Evolutionary conservation across 2,113 vertebrate species (phyloP), one percentile per base, ranked within the genome.

Genomic region (Scartelaos histophorus): DNA sequence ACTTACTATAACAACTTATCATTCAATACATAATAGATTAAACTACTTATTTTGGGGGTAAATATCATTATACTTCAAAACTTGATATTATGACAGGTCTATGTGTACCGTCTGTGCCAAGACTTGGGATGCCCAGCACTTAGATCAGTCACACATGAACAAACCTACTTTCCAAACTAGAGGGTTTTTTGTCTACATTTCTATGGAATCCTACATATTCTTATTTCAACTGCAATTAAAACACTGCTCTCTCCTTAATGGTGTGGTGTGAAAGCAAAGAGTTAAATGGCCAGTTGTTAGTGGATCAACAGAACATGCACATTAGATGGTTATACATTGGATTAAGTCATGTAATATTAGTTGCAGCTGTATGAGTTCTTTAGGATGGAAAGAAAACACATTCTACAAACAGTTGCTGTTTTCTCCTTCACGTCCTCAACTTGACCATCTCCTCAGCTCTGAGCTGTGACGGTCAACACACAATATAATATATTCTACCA

Each of bases 341-440:
- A 73, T 81, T 90, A 86, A 93, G 89, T 89, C 85, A 86, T 86
- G 91, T 84, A 85, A 86, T 82, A 93, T 94, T 93, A 94, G 93
- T 93, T 87, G 82, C 84, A 89, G 89, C 80, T 83, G 73, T 56
- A 85, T 79, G 74, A 77, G 86, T 91, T 85, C 81, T 80, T 83
- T 66, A 79, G 81, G 82, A 90, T 85, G 81, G 82, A 89, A 78
- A 81, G 84, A 92, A 77, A 89, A 74, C 83, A 75, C 66, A 62
- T 82, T 64, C 83, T 78, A 88, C 76, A 80, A 73, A 91, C 75
- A 79, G 60, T 79, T 81, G 68, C 62, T 75, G 62, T 71, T 83
- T 19, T 75, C 82, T 78, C 82, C 66, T 66, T 80, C 75, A 83
- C 65, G 82, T 82, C 75, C 78, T 79, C 19, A 67, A 80, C 71